Conservation (phyloP, 2,113 vertebrate genomes). For the Anhinga rufa region DNA sequence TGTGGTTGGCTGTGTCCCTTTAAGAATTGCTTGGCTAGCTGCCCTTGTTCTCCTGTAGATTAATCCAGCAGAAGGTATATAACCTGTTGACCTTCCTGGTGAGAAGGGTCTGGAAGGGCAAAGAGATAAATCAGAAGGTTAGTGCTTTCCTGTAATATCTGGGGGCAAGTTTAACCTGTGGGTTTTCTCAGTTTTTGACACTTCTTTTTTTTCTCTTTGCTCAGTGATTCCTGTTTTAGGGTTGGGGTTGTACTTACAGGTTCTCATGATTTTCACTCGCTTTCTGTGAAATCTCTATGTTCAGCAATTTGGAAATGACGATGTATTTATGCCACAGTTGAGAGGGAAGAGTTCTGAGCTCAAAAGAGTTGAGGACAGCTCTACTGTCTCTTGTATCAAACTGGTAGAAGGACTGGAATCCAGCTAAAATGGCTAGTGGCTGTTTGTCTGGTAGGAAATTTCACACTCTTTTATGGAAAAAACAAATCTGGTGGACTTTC, state of each 20-base stretch:
- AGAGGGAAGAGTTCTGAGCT: not conserved
- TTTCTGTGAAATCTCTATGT: not conserved
- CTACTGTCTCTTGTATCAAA: not conserved
- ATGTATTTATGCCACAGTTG: not conserved
- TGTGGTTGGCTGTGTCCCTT: not conserved
- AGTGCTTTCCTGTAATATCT: not conserved
- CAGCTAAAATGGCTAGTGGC: not conserved
- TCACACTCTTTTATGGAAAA: not conserved
- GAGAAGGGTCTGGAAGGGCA: constrained; percentile 23
- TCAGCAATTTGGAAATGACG: not conserved
- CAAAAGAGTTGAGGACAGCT: not conserved
- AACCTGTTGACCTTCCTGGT: constrained; percentile 56
- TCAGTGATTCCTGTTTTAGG: not conserved
- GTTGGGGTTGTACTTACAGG: not conserved
- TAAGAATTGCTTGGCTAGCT: constrained; percentile 39
- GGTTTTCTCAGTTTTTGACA: not conserved
- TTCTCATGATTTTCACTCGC: not conserved
- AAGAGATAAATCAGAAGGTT: not conserved
- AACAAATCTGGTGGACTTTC: not conserved
- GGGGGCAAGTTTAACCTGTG: not conserved
- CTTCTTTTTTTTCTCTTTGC: not conserved
- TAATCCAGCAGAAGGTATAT: constrained; percentile 56
- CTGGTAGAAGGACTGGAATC: not conserved
- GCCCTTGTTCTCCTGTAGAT: constrained; percentile 27
- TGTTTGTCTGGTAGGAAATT: not conserved